phyloP scores from a whole-genome alignment of 2,113 vertebrate species.

The Australoheros scitulus region DNA sequence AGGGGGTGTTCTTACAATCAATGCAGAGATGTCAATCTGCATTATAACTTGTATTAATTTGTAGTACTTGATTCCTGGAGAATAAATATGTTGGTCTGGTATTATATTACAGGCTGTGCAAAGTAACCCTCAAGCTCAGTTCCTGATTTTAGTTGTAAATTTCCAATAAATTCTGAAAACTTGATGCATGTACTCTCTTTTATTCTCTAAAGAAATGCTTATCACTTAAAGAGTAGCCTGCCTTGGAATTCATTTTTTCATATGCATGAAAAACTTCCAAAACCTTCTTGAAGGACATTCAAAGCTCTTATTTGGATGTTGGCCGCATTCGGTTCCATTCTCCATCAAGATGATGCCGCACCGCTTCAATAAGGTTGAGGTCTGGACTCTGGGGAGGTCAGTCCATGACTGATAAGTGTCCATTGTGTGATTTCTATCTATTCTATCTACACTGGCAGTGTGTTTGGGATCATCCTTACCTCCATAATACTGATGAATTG shows the following conservation, averaged over 20 bases:
- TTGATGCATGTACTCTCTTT: background rate
- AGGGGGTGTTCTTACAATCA: background rate
- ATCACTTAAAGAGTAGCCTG: background rate
- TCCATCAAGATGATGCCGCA: too few species aligned
- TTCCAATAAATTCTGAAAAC: slow-evolving; percentile 45
- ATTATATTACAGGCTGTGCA: background rate
- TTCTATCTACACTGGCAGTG: too few species aligned
- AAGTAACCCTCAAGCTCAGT: background rate
- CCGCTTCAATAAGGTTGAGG: too few species aligned
- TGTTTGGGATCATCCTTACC: too few species aligned
- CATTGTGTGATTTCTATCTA: too few species aligned
- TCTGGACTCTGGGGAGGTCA: too few species aligned
- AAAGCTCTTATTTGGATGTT: too few species aligned
- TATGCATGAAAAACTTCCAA: background rate
- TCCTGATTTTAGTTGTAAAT: slow-evolving; percentile 22
- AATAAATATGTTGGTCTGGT: background rate
- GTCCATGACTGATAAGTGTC: too few species aligned
- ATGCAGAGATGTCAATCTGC: background rate
- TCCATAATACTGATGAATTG: too few species aligned
- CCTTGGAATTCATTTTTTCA: background rate
- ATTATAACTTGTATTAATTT: background rate
- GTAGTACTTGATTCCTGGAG: background rate
- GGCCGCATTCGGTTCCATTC: too few species aligned
- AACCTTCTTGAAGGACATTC: too few species aligned
- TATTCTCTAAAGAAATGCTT: background rate